A percentile compares a stretch with the other conserved stretches of the same genome.
phyloP scores from a whole-genome alignment of 2,888 invertebrate species.

The Phasia obesa region DNA sequence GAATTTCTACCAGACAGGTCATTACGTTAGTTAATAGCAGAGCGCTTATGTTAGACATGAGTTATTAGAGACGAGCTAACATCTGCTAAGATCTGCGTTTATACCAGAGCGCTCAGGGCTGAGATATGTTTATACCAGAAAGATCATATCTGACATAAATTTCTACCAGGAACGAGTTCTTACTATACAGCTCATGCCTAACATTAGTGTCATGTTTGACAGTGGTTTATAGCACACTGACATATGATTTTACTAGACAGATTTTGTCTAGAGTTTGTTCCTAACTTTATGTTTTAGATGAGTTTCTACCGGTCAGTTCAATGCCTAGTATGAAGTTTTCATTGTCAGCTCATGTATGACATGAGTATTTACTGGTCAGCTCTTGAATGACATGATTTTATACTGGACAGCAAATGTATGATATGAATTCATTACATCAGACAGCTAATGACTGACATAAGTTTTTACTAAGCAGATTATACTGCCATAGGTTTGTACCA shows the following conservation, averaged over 20 bases:
- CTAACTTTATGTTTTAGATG: not conserved
- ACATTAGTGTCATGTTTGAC: not conserved
- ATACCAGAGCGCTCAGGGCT: not conserved
- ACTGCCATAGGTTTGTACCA: not conserved
- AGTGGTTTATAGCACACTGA: not conserved
- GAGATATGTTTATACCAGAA: not conserved
- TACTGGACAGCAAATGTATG: too few species aligned
- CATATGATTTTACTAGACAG: not conserved
- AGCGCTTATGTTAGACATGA: too few species aligned
- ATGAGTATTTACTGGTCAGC: slow-evolving; percentile 2
- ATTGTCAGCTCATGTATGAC: not conserved
- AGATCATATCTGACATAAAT: not conserved
- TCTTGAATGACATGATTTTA: too few species aligned
- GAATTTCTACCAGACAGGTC: too few species aligned
- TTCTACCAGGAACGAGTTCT: too few species aligned
- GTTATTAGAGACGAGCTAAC: too few species aligned
- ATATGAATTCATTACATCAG: too few species aligned
- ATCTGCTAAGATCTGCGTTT: too few species aligned
- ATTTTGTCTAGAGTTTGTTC: not conserved
- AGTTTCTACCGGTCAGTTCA: not conserved
- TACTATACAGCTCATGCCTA: not conserved
- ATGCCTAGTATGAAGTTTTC: not conserved
- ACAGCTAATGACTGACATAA: not conserved
- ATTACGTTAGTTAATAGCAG: too few species aligned
- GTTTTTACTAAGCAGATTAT: not conserved